phyloP scores from a whole-genome alignment of 2,113 vertebrate species.

The Cynopterus brachyotis region DNA sequence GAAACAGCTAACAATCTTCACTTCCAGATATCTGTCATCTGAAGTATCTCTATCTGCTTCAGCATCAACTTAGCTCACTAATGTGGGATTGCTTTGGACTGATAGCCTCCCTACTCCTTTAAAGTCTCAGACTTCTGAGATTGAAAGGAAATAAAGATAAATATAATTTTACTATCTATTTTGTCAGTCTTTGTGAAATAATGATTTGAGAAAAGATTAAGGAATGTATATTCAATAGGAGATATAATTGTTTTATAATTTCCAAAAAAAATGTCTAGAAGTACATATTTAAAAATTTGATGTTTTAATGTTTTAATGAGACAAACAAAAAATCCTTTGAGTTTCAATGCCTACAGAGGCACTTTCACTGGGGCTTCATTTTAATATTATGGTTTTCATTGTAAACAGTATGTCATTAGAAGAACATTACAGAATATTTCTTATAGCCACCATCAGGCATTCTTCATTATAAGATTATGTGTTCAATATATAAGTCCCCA shows the following conservation, averaged over 20 bases:
- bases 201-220: background rate
- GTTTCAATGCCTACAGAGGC: background rate
- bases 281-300: background rate
- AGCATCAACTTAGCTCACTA: background rate
- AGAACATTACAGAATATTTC: background rate
- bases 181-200: background rate
- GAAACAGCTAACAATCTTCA: background rate
- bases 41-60: background rate
- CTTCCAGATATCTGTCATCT: background rate
- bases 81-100: background rate
- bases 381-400: background rate
- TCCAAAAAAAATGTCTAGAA: background rate
- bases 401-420: background rate
- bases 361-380: background rate
- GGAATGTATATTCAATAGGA: background rate
- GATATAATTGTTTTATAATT: background rate
- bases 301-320: background rate
- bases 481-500: background rate
- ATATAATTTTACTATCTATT: background rate
- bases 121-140: background rate
- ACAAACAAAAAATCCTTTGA: background rate
- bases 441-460: background rate
- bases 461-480: background rate
- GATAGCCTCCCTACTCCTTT: background rate
- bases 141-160: background rate